Percentiles rank a stretch among this genome's conserved stretches.
Conservation (phyloP, 2,888 invertebrate genomes). For the Napeogenes inachia region DNA sequence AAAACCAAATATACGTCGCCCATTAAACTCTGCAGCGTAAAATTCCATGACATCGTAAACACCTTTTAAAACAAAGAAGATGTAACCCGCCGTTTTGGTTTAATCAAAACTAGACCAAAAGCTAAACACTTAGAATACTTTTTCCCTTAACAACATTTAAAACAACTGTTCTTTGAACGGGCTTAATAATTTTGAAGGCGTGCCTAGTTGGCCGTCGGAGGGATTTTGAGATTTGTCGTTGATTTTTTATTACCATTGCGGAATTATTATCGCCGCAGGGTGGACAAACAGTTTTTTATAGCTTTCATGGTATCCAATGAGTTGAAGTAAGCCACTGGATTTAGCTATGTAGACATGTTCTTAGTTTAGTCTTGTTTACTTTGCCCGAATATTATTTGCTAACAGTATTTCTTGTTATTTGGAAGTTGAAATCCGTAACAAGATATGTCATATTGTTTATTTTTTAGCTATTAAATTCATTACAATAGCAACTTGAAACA, state of each 20-base stretch:
- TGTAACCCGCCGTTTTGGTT: constrained; percentile 32
- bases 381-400: neutral
- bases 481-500: constrained; percentile 15
- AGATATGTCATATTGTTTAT: no score
- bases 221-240: constrained; percentile 69
- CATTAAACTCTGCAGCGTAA: constrained; percentile 65
- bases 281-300: constrained; percentile 50
- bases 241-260: constrained; percentile 68
- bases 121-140: constrained; percentile 19
- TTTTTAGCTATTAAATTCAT: neutral
- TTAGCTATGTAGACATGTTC: neutral
- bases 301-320: constrained; percentile 26
- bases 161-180: constrained; percentile 46
- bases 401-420: neutral
- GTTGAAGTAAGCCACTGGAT: constrained; percentile 17
- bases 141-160: constrained; percentile 29
- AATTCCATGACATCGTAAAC: constrained; percentile 68
- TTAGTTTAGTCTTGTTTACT: neutral
- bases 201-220: constrained; percentile 66
- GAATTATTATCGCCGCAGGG: constrained; percentile 62
- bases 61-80: constrained; percentile 48
- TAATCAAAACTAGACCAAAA: constrained; percentile 33
- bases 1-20: constrained; percentile 36
- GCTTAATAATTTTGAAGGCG: constrained; percentile 73
- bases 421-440: neutral